Percentiles rank a stretch among this genome's conserved stretches.
These are phyloP conservation scores for Criorhina ranunculi DNA, from an alignment of 2,888 invertebrate genomes.

Conservation along the genomic window DNA sequence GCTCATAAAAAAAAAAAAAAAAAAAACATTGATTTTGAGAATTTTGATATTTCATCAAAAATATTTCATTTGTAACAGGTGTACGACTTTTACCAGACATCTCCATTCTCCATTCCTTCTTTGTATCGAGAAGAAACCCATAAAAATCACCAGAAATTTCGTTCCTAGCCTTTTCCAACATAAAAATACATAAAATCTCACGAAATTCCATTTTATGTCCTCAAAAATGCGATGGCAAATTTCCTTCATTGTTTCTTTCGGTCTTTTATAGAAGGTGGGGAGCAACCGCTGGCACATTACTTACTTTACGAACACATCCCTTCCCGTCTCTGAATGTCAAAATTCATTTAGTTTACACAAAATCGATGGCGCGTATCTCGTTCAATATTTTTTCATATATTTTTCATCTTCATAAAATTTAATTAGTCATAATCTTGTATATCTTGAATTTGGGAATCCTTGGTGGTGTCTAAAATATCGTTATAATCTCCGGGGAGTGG, in stretches of 20 bases:
- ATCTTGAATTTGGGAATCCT: slow-evolving; percentile 36
- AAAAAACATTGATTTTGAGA: slow-evolving; percentile 16
- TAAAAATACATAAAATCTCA: slow-evolving; percentile 5
- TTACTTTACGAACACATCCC: background rate
- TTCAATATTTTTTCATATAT: slow-evolving; percentile 35
- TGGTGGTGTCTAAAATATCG: slow-evolving; percentile 41
- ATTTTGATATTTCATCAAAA: slow-evolving; percentile 6
- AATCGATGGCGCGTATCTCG: slow-evolving; percentile 22
- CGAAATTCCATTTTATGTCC: slow-evolving; percentile 38
- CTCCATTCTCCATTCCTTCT: background rate
- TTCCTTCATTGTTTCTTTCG: slow-evolving; percentile 16
- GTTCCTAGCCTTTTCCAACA: background rate
- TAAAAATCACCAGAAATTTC: slow-evolving; percentile 20
- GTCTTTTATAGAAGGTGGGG: too few species aligned
- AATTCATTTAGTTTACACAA: slow-evolving; percentile 34
- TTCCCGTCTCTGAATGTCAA: background rate
- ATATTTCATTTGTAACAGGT: slow-evolving; percentile 29
- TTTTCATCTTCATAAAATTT: slow-evolving; percentile 70
- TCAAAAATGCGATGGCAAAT: slow-evolving; percentile 22
- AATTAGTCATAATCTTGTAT: slow-evolving; percentile 70
- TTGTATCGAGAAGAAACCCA: background rate
- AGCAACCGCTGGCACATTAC: background rate
- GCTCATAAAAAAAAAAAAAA: background rate
- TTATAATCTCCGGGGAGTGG: slow-evolving; percentile 32
- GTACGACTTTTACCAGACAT: background rate